Base-by-base conservation (phyloP, 1,140 invertebrate species). In the Chironomus tepperi region DNA sequence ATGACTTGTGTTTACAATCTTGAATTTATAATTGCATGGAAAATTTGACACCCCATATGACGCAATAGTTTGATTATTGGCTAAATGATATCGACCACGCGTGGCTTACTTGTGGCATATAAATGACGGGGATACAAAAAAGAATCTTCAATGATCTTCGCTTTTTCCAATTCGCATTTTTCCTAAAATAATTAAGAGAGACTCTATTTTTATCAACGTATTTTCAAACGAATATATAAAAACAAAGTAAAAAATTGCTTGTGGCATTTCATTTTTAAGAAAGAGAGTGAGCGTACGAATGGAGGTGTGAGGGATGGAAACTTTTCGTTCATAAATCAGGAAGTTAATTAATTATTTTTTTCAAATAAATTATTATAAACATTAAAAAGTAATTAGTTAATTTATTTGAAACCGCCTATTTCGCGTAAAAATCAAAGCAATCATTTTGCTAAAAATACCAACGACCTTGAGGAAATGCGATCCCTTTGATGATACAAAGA, bases 381-480 rank as follows among this genome's bases (percentile, higher is more conserved):
- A 34, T 34, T 34, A 34, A 34, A 34, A 34, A 34, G 24, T 34
- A 34, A 34, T 34, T 34, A n/a, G n/a, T n/a, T n/a, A n/a, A n/a
- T n/a, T n/a, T n/a, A 34, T 5, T 34, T 34, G 24, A 34, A 34
- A 34, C 24, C 5, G 24, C 24, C 5, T 2, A 1, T 34, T 34
- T 34, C 24, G 24, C 24, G 24, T 34, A 34, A 34, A 34, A 34
- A 34, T 34, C 5, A 34, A 34, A 34, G 24, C 24, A 2, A 34
- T 34, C 2, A 34, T 34, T 34, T 34, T 34, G 24, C 24, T 34
- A 34, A 34, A 34, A 34, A 34, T 34, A 34, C n/a, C 47, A 57
- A 57, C 12, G 47, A 57, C 47, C 47, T 57, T 57, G 47, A 57
- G n/a, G 47, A 57, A 57, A 57, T 57, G 47, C 47, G 47, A 57